phyloP scores from a whole-genome alignment of 2,113 vertebrate species.

The Rynchops niger region DNA sequence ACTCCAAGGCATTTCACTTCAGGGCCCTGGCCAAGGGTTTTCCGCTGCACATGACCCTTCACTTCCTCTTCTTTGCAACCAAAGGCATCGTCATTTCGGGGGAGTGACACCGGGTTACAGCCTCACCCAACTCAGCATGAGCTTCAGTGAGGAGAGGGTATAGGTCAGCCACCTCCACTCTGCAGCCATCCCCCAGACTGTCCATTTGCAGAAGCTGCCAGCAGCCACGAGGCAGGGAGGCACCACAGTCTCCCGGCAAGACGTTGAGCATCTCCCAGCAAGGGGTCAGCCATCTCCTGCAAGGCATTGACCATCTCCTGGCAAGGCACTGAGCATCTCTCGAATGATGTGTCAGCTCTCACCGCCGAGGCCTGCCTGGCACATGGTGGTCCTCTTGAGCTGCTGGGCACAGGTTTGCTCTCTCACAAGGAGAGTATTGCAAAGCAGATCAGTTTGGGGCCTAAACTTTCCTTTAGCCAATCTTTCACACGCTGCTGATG shows the following conservation, averaged over 20 bases:
- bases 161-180: background rate
- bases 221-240: background rate
- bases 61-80: background rate
- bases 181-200: accelerated
- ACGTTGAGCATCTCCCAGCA: accelerated
- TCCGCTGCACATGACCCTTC: background rate
- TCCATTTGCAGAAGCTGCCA: background rate
- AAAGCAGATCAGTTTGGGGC: accelerated
- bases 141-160: accelerated
- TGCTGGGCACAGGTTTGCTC: background rate
- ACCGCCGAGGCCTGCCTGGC: accelerated
- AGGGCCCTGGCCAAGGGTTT: background rate
- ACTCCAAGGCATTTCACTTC: background rate
- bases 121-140: accelerated
- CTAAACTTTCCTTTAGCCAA: accelerated
- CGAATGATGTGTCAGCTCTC: accelerated
- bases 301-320: accelerated
- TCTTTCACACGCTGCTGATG: background rate
- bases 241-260: accelerated
- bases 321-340: background rate
- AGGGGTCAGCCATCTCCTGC: accelerated
- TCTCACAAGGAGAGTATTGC: accelerated
- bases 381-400: accelerated
- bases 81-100: accelerated
- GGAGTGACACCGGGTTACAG: background rate